Percentiles rank a stretch among this genome's conserved stretches.
Conservation (phyloP, 2,797 vertebrate species). For the Anas bahamensis region DNA sequence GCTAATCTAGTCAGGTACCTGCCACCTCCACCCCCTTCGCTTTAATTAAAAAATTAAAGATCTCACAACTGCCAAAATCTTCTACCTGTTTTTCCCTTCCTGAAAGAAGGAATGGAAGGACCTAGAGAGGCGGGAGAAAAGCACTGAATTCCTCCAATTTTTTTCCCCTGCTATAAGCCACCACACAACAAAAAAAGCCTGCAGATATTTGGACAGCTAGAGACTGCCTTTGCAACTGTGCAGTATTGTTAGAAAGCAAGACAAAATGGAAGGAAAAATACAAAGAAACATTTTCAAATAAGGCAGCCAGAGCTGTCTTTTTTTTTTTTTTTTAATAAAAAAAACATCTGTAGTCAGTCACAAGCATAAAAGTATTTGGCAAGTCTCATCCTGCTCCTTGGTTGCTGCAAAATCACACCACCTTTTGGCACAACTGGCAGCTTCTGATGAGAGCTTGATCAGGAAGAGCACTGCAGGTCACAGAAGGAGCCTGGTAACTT, state of each 20-base stretch:
- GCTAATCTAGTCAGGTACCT: not conserved
- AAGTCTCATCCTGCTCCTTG: slow-evolving; percentile 45
- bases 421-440: slow-evolving; percentile 26
- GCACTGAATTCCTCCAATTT: not conserved
- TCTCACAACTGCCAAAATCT: not conserved
- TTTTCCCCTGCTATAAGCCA: not conserved
- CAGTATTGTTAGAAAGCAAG: not conserved
- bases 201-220: slow-evolving; percentile 4
- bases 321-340: not conserved
- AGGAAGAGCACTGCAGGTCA: not conserved
- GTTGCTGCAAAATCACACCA: slow-evolving; percentile 47
- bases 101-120: not conserved
- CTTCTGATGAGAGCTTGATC: not conserved
- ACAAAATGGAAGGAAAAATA: slow-evolving; percentile 17
- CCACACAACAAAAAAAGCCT: not conserved
- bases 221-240: not conserved
- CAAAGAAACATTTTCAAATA: slow-evolving; percentile 39
- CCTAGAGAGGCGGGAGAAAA: not conserved
- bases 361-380: slow-evolving; percentile 51
- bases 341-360: slow-evolving; percentile 3
- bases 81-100: not conserved
- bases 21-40: not conserved
- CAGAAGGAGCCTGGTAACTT: not conserved
- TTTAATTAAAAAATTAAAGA: not conserved
- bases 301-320: not conserved